Evolutionary conservation across 2,797 vertebrate species (phyloP), one percentile per base, ranked within the genome.

Genomic region (Siniperca scherzeri): DNA sequence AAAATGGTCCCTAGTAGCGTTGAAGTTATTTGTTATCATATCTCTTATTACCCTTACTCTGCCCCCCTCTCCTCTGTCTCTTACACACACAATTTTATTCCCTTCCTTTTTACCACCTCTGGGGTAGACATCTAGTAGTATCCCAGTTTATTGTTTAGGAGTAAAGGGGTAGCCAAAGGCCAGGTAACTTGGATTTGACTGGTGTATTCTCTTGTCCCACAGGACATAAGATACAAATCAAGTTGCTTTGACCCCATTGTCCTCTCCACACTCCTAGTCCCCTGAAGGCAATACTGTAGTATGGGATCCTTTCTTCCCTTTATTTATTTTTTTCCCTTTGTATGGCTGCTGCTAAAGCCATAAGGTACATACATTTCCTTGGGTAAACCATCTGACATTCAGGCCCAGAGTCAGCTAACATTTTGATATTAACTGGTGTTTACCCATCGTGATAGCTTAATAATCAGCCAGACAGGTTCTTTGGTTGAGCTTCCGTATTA

Each of bases 201-300:
- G 90, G 87, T 94, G 92, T 90, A 94, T 93, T 92, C 92, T 91
- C 87, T 77, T 80, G 80, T 95, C 95, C 93, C 94, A 78, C 60
- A 91, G 94, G 94, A 95, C 88, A 83, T 33, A 82, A 93, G 93
- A 95, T 95, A 95, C 94, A 95, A 96, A 96, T 96, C 93, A 95
- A 95, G 93, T 91, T 93, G 90, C 93, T 95, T 93, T 96, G 96
- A 96, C 95, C 94, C 92, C 92, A 93, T 93, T 94, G 94, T 96
- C 94, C 94, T 95, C 89, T 92, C 88, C 91, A 90, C 92, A 93
- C 93, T 93, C 89, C 83, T 82, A 36, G 89, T 90, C 89, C 93
- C 94, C 95, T 93, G 78, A 93, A 95, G 94, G 94, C 93, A 89
- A 85, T 88, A 83, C 88, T 77, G 78, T 74, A 81, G 90, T 93